Conservation (phyloP, 2,888 invertebrate species). For the Drosophila merina region DNA sequence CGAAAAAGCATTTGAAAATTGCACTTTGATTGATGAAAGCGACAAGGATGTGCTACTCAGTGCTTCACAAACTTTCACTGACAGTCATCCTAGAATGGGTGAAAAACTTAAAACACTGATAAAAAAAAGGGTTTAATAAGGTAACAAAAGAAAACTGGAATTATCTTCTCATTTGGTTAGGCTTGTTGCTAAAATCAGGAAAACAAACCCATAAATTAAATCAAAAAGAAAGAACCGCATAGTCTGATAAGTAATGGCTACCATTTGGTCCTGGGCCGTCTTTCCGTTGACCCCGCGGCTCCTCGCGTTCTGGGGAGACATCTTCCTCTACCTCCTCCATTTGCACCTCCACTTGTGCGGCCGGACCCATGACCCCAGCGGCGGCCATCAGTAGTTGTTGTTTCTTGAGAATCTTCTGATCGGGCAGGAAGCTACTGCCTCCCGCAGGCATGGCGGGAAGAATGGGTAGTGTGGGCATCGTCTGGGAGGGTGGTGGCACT, state of each 20-base stretch:
- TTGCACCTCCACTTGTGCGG: conserved; percentile 32
- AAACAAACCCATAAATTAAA: no score
- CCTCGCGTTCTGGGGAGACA: conserved; percentile 25
- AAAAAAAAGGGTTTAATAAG: background rate
- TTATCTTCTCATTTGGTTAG: no score
- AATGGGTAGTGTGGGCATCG: conserved; percentile 30
- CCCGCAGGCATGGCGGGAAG: conserved; percentile 64
- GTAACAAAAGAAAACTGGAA: no score
- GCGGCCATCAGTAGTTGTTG: conserved; percentile 79
- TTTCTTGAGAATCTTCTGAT: conserved; percentile 79
- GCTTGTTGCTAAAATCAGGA: background rate
- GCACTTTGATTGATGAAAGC: conserved; percentile 61
- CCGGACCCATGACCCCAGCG: conserved; percentile 61
- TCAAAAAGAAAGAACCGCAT: conserved; percentile 1
- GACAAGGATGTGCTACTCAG: conserved; percentile 33
- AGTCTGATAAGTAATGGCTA: conserved; percentile 17
- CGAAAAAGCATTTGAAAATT: conserved; percentile 43
- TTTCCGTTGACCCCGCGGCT: conserved; percentile 26
- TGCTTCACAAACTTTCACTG: conserved; percentile 40
- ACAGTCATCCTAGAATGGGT: conserved; percentile 10
- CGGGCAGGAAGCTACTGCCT: conserved; percentile 75
- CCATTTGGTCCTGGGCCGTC: conserved; percentile 44
- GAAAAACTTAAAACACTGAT: conserved; percentile 16
- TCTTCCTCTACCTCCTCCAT: conserved; percentile 20
- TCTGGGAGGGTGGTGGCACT: conserved; percentile 65